Evolutionary conservation across 2,113 vertebrate genomes (phyloP), one percentile per base, ranked within the genome.

Genomic region (Scomber japonicus): DNA sequence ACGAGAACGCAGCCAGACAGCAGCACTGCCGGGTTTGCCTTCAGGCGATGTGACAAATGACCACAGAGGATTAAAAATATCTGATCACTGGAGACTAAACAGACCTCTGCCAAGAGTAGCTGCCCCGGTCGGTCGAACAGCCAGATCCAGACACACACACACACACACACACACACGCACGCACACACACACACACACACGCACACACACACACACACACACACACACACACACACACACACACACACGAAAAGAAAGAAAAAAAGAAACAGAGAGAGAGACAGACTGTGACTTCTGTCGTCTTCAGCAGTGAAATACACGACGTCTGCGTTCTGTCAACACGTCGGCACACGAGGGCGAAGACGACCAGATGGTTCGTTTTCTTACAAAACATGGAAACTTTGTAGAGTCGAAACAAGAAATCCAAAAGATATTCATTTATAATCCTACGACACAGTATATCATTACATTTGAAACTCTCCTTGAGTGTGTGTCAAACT

Each of bases 11-110:
- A 62, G 16, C 5, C 56, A 17, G 53, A 61, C 21, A 40, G 44
- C 69, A 62, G 57, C 0, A 0, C 40, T 64, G 68, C 69, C 14
- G 67, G 57, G 35, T 79, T 53, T 3, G 11, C 40, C 62, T 73
- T 49, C 3, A 14, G 46, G 61, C 78, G 35, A 50, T n/a, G 50
- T 44, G 71, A 82, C 49, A 55, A 82, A 82, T 13, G 27, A 82
- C 48, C 71, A 53, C 56, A 48, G 44, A 72, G 70, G 66, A 71
- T 65, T 81, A 64, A 78, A 74, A 78, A 71, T 72, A 81, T 79
- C 78, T 65, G 73, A 79, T 75, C 27, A 16, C 45, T 53, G 81
- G 74, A 75, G 57, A 72, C 64, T 56, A 59, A 81, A 75, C 40
- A 83, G 73, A 56, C 50, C 11, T 64, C 68, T 53, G 63, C 14